Conservation (phyloP, 2,113 vertebrate genomes). For the Zosterops pallidus region DNA sequence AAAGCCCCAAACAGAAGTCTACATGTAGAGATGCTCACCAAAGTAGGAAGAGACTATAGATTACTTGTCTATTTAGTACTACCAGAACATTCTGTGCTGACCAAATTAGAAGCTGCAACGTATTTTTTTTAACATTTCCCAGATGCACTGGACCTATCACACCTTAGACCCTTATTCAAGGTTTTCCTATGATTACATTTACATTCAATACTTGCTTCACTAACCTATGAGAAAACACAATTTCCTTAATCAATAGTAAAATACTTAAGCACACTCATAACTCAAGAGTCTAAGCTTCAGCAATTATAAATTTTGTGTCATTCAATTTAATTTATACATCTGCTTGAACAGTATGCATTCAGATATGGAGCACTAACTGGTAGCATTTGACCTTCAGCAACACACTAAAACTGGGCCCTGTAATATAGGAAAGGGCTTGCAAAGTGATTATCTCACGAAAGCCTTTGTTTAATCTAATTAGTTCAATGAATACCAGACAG, state of each 20-base stretch:
- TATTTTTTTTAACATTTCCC: not conserved
- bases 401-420: conserved; percentile 60
- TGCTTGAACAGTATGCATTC: not conserved
- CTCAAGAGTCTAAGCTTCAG: not conserved
- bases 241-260: not conserved
- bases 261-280: not conserved
- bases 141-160: not conserved
- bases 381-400: conserved; percentile 79
- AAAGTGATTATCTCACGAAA: conserved; percentile 83
- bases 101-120: not conserved
- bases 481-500: conserved; percentile 49
- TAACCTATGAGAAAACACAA: not conserved
- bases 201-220: not conserved
- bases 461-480: conserved; percentile 82
- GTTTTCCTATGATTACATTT: not conserved
- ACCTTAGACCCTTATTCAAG: not conserved
- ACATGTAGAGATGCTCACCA: not conserved
- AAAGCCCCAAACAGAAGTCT: not conserved
- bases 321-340: not conserved
- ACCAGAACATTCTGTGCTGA: not conserved
- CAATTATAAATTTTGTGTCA: not conserved
- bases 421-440: conserved; percentile 68
- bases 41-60: not conserved
- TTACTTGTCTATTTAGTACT: not conserved
- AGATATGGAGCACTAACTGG: conserved; percentile 36